Evolutionary conservation across 1,140 invertebrate species (phyloP), one percentile per base, ranked within the genome.

Genomic region (Psix sp.): DNA sequence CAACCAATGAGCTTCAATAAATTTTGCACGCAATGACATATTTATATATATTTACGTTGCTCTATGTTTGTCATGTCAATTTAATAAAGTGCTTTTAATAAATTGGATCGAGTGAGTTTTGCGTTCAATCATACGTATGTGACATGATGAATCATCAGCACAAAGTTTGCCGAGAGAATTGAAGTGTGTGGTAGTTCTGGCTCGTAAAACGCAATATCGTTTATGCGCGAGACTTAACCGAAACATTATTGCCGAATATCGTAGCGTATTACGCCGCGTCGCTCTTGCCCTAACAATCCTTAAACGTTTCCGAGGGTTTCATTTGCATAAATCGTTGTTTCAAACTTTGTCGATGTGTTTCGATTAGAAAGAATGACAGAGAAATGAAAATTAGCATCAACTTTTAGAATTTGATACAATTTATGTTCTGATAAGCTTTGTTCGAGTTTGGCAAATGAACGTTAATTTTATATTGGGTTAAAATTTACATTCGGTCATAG

Each of bases 71-170:
- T 59, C 51, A 57, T 77, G 77, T 81, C 80, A 82, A 85, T 85
- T 83, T 80, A 82, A 83, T 82, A 85, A 84, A 85, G 83, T 85
- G 83, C 80, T 77, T 78, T 77, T 85, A 82, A 82, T 84, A 81
- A 81, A 85, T 85, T 63, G 65, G 54, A 21, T 63, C 29, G 39
- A 65, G 40, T 20, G 62, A 45, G 60, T 51, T 10, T 48, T 39
- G 10, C 54, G 57, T 57, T 68, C 67, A 63, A 72, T 76, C 67
- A 74, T 57, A 68, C 45, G 43, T 33, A 67, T 5, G 43, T 51
- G 63, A 68, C 60, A 57, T 45, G 71, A 74, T 80, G 78, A 80
- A 73, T 80, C 78, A 80, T 77, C 76, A 67, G 54, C 36, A 35
- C 66, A 75, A 76, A 77, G 63, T 76, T 73, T 72, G 54, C 33